phyloP scores from a whole-genome alignment of 1,140 invertebrate species.

The Ectropis grisescens region DNA sequence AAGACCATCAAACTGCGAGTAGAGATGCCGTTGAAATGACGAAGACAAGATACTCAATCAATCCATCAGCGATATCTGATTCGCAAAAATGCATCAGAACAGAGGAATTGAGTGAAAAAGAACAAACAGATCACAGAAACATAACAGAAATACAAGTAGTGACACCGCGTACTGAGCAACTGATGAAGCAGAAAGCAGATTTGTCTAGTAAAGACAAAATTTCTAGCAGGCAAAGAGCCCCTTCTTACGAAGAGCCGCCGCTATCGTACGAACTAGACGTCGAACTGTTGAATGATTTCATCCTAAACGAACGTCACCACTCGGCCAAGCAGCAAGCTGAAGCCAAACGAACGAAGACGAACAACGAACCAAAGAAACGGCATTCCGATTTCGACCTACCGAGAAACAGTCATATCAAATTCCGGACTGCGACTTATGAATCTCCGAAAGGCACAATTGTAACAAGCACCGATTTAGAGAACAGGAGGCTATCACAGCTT shows the following conservation, averaged over 20 bases:
- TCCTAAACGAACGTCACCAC: slow-evolving; percentile 57
- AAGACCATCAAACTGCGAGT: slow-evolving; percentile 38
- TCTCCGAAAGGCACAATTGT: slow-evolving; percentile 57
- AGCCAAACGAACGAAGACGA: slow-evolving; percentile 43
- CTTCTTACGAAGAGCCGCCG: slow-evolving; percentile 41
- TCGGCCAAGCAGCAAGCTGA: slow-evolving; percentile 52
- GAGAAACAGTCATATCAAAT: slow-evolving; percentile 71
- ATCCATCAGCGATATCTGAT: slow-evolving; percentile 29
- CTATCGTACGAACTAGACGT: slow-evolving; percentile 56
- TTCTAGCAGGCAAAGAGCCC: slow-evolving; percentile 43
- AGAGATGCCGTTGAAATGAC: slow-evolving; percentile 46
- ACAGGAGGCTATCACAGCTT: slow-evolving; percentile 60
- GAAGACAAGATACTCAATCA: slow-evolving; percentile 51
- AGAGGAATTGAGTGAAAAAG: slow-evolving; percentile 13
- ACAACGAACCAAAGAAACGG: slow-evolving; percentile 60
- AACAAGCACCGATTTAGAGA: slow-evolving; percentile 58
- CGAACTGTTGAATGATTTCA: slow-evolving; percentile 59
- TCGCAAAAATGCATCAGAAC: slow-evolving; percentile 14
- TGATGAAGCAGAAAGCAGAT: slow-evolving; percentile 34
- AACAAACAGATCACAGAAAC: slow-evolving; percentile 36
- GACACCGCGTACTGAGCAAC: slow-evolving; percentile 49
- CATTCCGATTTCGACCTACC: slow-evolving; percentile 66
- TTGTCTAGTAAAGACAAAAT: slow-evolving; percentile 42
- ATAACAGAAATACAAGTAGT: slow-evolving; percentile 65
- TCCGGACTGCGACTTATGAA: slow-evolving; percentile 73